A percentile compares a stretch with the other conserved stretches of the same genome.
phyloP scores from a whole-genome alignment of 1,140 invertebrate species.

The Pomacea maculata region DNA sequence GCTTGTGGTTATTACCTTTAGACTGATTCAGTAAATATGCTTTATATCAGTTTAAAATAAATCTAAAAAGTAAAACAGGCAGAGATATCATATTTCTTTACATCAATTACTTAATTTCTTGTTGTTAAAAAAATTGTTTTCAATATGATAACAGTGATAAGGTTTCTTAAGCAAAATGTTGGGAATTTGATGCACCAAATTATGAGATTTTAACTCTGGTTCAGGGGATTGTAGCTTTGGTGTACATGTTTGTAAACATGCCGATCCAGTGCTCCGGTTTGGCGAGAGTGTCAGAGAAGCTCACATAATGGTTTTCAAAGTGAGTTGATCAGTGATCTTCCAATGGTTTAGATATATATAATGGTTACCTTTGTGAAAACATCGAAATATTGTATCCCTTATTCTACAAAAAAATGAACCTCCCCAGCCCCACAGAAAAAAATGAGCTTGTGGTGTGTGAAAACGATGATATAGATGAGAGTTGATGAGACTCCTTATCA shows the following conservation, averaged over 20 bases:
- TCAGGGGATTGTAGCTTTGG: constrained; percentile 42
- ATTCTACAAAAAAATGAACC: too few relatives aligned
- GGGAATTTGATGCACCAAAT: too few relatives aligned
- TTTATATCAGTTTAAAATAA: too few relatives aligned
- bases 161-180: too few relatives aligned
- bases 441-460: not conserved
- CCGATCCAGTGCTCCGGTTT: constrained; percentile 38
- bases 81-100: too few relatives aligned
- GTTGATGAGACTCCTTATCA: not conserved
- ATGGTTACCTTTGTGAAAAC: not conserved
- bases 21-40: too few relatives aligned
- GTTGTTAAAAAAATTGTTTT: too few relatives aligned
- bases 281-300: constrained; percentile 19
- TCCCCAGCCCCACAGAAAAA: not conserved
- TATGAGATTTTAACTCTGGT: not conserved
- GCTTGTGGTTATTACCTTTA: too few relatives aligned
- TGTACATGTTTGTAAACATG: constrained; percentile 44
- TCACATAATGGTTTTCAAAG: constrained; percentile 43
- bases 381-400: too few relatives aligned
- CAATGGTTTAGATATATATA: not conserved
- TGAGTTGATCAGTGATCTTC: constrained; percentile 17
- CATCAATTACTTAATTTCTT: too few relatives aligned
- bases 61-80: too few relatives aligned
- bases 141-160: too few relatives aligned
- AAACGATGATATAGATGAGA: not conserved